phyloP scores from a whole-genome alignment of 1,140 invertebrate species.

The Drosophila murphyi region DNA sequence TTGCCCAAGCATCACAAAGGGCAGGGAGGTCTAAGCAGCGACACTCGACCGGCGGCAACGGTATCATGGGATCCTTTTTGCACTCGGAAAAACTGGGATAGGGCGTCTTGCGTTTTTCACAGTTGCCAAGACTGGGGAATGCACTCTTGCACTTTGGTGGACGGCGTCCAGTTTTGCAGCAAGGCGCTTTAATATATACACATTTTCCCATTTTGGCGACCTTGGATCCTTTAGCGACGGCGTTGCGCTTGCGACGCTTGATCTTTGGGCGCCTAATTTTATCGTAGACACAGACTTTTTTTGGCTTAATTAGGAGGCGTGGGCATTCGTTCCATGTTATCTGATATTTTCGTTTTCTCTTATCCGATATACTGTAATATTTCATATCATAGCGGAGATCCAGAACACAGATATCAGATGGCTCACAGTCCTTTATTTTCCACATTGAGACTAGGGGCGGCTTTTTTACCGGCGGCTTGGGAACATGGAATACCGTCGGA shows the following conservation, averaged over 20 bases:
- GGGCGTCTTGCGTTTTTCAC: constrained; percentile 49
- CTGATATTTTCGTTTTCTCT: constrained; percentile 62
- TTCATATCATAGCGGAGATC: constrained; percentile 51
- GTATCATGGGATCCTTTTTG: not conserved
- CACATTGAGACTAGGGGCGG: constrained; percentile 38
- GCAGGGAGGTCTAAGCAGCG: constrained; percentile 23
- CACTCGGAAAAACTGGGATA: constrained; percentile 68
- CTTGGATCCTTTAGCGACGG: too few relatives aligned
- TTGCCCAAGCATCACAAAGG: constrained; percentile 34
- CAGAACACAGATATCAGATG: not conserved
- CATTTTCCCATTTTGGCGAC: constrained; percentile 8
- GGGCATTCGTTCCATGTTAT: constrained; percentile 72
- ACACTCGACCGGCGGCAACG: constrained; percentile 36
- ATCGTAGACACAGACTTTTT: constrained; percentile 59
- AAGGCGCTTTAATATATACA: constrained; percentile 43
- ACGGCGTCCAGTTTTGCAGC: constrained; percentile 34
- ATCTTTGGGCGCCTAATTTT: constrained; percentile 25
- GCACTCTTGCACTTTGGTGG: constrained; percentile 27
- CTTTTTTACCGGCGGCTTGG: too few relatives aligned
- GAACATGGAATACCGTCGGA: not conserved
- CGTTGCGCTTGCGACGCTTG: constrained; percentile 33
- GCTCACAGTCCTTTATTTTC: constrained; percentile 25
- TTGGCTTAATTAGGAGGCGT: constrained; percentile 62
- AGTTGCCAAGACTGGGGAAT: constrained; percentile 1
- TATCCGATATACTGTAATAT: constrained; percentile 60